A percentile compares a stretch with the other conserved stretches of the same genome.
These are phyloP conservation scores for Poliocrania exsul DNA, from an alignment of 2,797 vertebrate species.

Conservation along the genomic window DNA sequence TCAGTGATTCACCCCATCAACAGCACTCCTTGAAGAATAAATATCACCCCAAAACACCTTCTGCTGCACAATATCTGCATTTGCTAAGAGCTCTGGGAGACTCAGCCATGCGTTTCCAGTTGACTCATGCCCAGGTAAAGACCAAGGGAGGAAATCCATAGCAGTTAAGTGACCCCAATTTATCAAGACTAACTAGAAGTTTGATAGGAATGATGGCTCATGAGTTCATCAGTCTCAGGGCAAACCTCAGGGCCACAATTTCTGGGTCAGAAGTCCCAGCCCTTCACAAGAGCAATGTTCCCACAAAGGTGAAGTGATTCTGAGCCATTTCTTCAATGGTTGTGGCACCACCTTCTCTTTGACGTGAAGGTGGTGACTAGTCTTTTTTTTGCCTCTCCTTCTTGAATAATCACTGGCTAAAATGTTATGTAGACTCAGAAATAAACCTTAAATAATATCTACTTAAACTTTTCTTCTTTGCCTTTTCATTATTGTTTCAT, in stretches of 20 bases:
- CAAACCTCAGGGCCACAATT: neutral
- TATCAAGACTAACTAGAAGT: neutral
- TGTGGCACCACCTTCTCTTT: neutral
- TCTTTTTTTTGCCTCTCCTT: neutral
- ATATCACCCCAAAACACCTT: neutral
- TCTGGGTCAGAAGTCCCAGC: neutral
- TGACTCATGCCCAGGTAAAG: neutral
- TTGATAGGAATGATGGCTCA: neutral
- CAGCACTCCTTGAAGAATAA: neutral
- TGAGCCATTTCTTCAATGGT: neutral
- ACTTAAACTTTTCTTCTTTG: neutral
- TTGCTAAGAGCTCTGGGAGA: neutral
- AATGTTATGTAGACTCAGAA: neutral
- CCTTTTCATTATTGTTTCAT: neutral
- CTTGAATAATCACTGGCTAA: neutral
- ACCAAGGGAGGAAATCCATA: neutral
- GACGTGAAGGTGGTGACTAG: rapidly evolving
- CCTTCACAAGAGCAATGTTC: neutral
- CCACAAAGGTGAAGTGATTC: neutral
- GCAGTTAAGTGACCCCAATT: neutral
- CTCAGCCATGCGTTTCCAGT: neutral
- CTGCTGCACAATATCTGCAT: neutral
- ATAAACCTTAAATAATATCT: neutral
- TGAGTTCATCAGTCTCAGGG: neutral
- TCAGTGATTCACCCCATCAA: neutral